Evolutionary conservation across 2,797 vertebrate species (phyloP).

Genomic region (Halcyon smyrnensis): DNA sequence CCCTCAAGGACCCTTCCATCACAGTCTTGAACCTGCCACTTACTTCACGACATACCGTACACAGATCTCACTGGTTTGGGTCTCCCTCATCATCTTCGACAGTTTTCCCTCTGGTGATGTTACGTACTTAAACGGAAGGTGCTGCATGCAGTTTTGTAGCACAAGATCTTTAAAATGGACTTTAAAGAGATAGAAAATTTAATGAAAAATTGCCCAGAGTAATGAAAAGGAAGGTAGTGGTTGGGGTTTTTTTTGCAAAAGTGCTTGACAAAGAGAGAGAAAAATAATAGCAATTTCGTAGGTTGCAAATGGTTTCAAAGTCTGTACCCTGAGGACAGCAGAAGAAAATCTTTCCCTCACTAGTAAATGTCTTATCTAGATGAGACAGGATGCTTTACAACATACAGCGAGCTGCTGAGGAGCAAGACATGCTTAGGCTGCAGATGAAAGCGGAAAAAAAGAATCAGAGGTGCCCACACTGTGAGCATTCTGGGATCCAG

Average conservation of each 20-base stretch:
- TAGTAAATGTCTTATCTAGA: not conserved
- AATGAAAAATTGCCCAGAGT: not conserved
- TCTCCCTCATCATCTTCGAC: not conserved
- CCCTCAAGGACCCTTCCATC: not conserved
- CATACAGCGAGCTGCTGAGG: rapidly evolving
- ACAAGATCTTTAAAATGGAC: not conserved
- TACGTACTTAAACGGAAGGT: not conserved
- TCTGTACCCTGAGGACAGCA: not conserved
- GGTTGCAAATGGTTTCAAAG: not conserved
- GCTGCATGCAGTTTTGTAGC: not conserved
- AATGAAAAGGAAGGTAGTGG: not conserved
- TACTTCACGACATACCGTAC: rapidly evolving
- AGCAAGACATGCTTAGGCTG: rapidly evolving
- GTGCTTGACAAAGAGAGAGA: not conserved
- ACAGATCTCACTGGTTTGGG: not conserved
- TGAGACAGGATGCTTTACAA: not conserved
- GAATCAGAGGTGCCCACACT: not conserved
- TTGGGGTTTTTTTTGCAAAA: not conserved
- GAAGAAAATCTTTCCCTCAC: not conserved
- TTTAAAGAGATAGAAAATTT: not conserved
- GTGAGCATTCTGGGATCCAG: not conserved
- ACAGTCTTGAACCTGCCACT: not conserved
- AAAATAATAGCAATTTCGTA: not conserved
- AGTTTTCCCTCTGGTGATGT: not conserved
- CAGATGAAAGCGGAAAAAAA: not conserved